Evolutionary conservation across 2,797 vertebrate genomes (phyloP).

Genomic region (Sebastes aleutianus): DNA sequence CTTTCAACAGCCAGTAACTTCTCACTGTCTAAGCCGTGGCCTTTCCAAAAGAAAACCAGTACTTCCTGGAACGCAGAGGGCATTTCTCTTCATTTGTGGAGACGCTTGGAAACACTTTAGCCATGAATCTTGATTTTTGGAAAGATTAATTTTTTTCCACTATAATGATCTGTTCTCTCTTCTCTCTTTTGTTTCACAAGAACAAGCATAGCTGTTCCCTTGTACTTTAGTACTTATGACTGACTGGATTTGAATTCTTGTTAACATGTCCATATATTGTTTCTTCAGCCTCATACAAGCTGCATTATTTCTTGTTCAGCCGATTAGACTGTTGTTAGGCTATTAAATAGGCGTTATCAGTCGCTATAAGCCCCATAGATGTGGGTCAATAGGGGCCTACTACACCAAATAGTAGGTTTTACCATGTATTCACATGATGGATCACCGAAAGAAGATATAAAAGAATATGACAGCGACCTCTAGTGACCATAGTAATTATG

Average conservation of each 20-base stretch:
- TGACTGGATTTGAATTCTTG: background rate
- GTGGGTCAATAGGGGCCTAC: no score
- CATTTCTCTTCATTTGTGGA: background rate
- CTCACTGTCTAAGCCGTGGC: background rate
- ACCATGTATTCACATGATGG: no score
- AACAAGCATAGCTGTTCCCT: background rate
- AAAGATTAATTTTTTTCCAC: background rate
- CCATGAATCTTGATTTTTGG: conserved; percentile 3
- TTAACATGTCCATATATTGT: background rate
- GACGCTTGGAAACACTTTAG: background rate
- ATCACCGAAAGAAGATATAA: no score
- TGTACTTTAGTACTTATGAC: background rate
- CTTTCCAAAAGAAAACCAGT: conserved; percentile 1
- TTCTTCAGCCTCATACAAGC: background rate
- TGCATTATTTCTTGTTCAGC: background rate
- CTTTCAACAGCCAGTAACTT: background rate
- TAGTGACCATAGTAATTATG: no score
- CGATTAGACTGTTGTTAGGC: no score
- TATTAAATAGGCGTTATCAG: no score
- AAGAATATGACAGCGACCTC: no score
- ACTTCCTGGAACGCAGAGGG: background rate
- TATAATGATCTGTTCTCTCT: no score
- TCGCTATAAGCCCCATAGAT: no score
- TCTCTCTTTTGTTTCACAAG: background rate
- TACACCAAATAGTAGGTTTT: no score